phyloP scores from a whole-genome alignment of 2,797 vertebrate genomes.

The Borostomias antarcticus region DNA sequence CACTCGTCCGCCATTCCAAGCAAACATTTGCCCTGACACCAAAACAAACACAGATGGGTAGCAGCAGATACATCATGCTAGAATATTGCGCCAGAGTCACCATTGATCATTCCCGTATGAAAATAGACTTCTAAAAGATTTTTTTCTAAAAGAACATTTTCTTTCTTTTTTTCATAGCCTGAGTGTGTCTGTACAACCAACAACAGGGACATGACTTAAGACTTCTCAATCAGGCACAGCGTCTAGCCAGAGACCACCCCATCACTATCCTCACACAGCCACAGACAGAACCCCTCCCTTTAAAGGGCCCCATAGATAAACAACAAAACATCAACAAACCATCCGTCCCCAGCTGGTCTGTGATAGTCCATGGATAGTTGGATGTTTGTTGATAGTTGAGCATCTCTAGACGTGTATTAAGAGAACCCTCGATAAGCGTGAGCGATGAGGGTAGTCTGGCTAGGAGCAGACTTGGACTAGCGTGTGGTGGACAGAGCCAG shows the following conservation, averaged over 20 bases:
- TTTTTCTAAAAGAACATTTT: too few species aligned
- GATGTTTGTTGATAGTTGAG: not conserved
- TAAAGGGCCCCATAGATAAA: not conserved
- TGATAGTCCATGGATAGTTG: conserved; percentile 23
- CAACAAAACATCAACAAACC: too few species aligned
- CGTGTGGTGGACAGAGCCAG: conserved; percentile 50
- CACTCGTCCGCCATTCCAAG: conserved; percentile 62
- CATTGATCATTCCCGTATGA: conserved; percentile 69
- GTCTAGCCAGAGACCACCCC: conserved; percentile 35
- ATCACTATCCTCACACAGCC: conserved; percentile 22
- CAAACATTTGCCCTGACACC: conserved; percentile 72
- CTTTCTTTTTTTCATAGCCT: conserved; percentile 68
- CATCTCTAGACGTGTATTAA: not conserved
- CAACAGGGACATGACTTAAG: conserved; percentile 58
- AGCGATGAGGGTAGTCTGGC: conserved; percentile 37
- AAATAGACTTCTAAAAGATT: conserved; percentile 75
- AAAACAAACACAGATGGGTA: conserved; percentile 78
- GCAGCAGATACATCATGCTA: conserved; percentile 72
- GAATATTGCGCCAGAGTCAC: conserved; percentile 66
- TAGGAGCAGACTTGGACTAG: conserved; percentile 37
- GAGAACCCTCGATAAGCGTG: not conserved
- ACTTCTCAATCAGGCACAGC: conserved; percentile 21
- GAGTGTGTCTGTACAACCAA: conserved; percentile 74
- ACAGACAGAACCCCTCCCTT: too few species aligned
- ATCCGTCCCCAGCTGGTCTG: too few species aligned